These are phyloP conservation scores for Atherinosoma microstoma DNA, from an alignment of 2,797 vertebrate species.

Conservation along the genomic window DNA sequence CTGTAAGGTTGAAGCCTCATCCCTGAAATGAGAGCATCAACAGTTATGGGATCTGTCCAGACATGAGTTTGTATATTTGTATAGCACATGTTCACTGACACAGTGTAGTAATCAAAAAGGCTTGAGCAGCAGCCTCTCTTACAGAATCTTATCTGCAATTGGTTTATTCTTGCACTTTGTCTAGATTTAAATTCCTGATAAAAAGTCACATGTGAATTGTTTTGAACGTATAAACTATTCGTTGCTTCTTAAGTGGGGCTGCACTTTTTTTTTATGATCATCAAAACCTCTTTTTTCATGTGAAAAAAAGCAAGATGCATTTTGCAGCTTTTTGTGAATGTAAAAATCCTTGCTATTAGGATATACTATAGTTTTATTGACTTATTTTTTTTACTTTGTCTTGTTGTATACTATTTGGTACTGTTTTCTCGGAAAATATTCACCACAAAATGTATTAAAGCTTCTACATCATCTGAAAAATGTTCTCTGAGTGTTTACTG, in stretches of 20 bases:
- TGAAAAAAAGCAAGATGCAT: slow-evolving; percentile 48
- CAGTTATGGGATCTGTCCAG: slow-evolving; percentile 24
- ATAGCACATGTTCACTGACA: slow-evolving; percentile 18
- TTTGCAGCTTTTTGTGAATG: slow-evolving; percentile 64
- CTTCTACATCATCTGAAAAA: slow-evolving; percentile 27
- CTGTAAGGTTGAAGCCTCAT: slow-evolving; percentile 16
- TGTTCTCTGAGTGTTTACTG: neutral
- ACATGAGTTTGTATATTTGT: slow-evolving; percentile 36
- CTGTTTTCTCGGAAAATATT: slow-evolving; percentile 51
- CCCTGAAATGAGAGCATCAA: slow-evolving; percentile 3
- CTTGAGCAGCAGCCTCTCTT: slow-evolving; percentile 33
- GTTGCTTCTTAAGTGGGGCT: slow-evolving; percentile 14
- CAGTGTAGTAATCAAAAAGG: slow-evolving; percentile 19
- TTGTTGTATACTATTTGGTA: slow-evolving; percentile 54
- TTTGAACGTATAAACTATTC: slow-evolving; percentile 26
- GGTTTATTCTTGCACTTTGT: neutral
- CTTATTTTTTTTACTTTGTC: slow-evolving; percentile 74
- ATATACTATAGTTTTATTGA: slow-evolving; percentile 44
- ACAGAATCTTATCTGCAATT: slow-evolving; percentile 14
- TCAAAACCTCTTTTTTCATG: slow-evolving; percentile 40
- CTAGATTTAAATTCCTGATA: neutral
- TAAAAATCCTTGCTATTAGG: slow-evolving; percentile 48
- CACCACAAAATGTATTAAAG: slow-evolving; percentile 64
- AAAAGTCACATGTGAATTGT: neutral
- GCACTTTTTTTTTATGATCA: slow-evolving; percentile 27